Conservation (phyloP, 92 coral and sea anemone species). For the Galaxea fascicularis region DNA sequence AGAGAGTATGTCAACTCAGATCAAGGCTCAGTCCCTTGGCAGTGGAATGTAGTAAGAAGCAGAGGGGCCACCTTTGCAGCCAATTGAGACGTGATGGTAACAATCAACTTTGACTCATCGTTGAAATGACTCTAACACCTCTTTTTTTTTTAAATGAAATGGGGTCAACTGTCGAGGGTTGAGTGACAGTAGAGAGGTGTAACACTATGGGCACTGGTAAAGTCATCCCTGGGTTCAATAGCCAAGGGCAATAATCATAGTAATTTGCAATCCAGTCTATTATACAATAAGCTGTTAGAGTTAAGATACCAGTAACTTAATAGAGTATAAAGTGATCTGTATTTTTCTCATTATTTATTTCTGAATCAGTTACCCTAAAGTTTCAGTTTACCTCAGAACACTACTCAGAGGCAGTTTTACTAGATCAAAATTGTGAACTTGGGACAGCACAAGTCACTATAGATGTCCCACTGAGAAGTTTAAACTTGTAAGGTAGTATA, state of each 20-base stretch:
- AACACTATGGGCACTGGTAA: conserved; percentile 3
- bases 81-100: neutral
- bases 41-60: conserved; percentile 21
- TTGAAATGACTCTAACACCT: neutral
- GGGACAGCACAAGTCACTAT: neutral
- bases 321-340: neutral
- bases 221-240: neutral
- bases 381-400: conserved; percentile 1
- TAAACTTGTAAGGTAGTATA: too few species aligned
- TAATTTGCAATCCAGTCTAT: neutral
- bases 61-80: conserved; percentile 1
- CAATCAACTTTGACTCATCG: neutral
- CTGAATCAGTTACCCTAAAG: neutral
- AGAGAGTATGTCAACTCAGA: conserved; percentile 30
- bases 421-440: conserved; percentile 4
- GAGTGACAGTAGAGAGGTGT: neutral
- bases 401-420: neutral
- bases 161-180: neutral
- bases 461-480: neutral
- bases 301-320: neutral
- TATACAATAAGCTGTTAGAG: neutral
- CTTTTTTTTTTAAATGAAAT: neutral
- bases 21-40: conserved; percentile 26
- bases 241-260: neutral
- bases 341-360: neutral